phyloP scores from a whole-genome alignment of 2,888 invertebrate genomes.

The Chloroclysta siterata region DNA sequence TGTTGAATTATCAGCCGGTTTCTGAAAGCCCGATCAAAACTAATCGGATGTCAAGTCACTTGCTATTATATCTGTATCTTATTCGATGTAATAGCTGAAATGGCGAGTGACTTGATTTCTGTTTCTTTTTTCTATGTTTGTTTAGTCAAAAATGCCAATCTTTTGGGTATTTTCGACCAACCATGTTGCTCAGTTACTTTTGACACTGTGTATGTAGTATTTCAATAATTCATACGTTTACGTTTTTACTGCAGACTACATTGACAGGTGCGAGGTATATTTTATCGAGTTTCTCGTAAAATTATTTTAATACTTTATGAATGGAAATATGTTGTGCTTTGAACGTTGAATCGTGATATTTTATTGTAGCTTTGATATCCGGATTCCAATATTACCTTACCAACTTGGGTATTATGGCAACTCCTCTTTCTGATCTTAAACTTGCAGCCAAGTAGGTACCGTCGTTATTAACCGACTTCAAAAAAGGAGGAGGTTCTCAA shows the following conservation, averaged over 20 bases:
- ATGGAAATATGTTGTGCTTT: slow-evolving; percentile 19
- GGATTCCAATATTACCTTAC: background rate
- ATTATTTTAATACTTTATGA: slow-evolving; percentile 28
- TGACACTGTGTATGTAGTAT: slow-evolving; percentile 22
- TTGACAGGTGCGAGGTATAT: slow-evolving; percentile 43
- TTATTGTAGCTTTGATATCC: background rate
- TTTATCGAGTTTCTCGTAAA: slow-evolving; percentile 33
- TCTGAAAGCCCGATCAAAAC: no score
- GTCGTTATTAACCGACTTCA: no score
- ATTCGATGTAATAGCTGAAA: no score
- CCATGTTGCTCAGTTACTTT: slow-evolving; percentile 9
- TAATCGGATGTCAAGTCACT: no score
- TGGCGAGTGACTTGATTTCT: no score
- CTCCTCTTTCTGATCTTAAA: no score
- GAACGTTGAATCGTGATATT: slow-evolving; percentile 11
- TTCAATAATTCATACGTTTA: slow-evolving; percentile 46
- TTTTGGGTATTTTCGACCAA: slow-evolving; percentile 1
- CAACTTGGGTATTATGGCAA: background rate
- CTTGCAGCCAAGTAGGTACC: no score
- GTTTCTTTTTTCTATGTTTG: no score
- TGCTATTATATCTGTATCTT: no score
- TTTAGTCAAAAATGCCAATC: background rate
- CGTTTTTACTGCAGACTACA: slow-evolving; percentile 44
- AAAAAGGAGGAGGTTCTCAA: no score
- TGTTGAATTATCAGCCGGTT: no score